Evolutionary conservation across 2,113 vertebrate genomes (phyloP), one percentile per base, ranked within the genome.

Genomic region (Microtus ochrogaster): DNA sequence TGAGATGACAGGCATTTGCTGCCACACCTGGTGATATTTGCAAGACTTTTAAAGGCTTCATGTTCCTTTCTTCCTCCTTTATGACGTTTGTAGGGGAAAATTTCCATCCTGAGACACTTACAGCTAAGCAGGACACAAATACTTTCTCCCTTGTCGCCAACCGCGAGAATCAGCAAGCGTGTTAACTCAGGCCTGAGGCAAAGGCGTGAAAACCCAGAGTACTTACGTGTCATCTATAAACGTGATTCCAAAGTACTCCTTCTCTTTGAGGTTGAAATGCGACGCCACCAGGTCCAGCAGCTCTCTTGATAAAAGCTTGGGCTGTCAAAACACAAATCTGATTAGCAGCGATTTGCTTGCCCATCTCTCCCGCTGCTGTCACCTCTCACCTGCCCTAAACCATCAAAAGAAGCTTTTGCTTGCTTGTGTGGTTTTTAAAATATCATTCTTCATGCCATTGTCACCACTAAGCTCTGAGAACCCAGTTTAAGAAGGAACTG

Each of bases 201-300:
- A 92, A 92, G 41, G 86, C 49, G 21, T 24, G 8, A 73, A 92
- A 90, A 63, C 1, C 5, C 70, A 7, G 92, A 87, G 77, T 12
- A 99, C 99, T 99, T 98, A 99, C 99, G 98, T 99, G 94, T 99
- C 99, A 98, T 99, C 99, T 66, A 99, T 98, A 96, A 99, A 99
- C 0, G 98, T 99, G 98, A 99, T 99, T 95, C 99, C 99, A 98
- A 99, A 99, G 97, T 99, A 99, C 79, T 99, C 99, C 96, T 99
- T 99, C 97, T 99, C 99, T 96, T 99, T 99, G 86, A 99, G 98
- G 98, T 99, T 99, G 97, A 99, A 99, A 98, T 99, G 99, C 0
- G 99, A 99, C 7, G 99, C 99, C 98, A 99, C 99, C 84, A 99
- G 98, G 97, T 99, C 99, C 95, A 99, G 94, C 89, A 99, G 98